These are phyloP conservation scores for Seriola rivoliana DNA, from an alignment of 2,113 vertebrate genomes.

Conservation along the genomic window DNA sequence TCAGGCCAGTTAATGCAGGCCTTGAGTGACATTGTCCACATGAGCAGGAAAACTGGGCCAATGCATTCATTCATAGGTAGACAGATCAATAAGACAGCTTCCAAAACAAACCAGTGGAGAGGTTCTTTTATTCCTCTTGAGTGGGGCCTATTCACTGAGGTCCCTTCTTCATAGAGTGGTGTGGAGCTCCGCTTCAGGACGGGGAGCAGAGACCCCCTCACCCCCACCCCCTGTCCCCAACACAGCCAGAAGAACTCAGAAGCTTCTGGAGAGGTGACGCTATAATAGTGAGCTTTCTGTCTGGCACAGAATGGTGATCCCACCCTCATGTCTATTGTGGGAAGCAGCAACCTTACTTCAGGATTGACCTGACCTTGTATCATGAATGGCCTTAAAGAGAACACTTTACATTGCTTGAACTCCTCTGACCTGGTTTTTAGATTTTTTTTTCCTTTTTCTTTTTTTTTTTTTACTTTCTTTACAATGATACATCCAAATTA, in stretches of 20 bases:
- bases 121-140: conserved; percentile 77
- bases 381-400: conserved; percentile 65
- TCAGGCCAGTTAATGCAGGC: conserved; percentile 71
- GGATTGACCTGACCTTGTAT: conserved; percentile 71
- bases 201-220: conserved; percentile 36
- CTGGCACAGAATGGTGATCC: conserved; percentile 66
- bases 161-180: conserved; percentile 63
- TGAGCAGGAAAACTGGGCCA: conserved; percentile 72
- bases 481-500: conserved; percentile 32
- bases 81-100: conserved; percentile 85
- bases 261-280: conserved; percentile 65
- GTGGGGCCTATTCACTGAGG: conserved; percentile 75
- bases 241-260: conserved; percentile 57
- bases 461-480: background rate
- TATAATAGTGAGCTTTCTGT: conserved; percentile 73
- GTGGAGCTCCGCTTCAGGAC: conserved; percentile 60
- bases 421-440: conserved; percentile 49
- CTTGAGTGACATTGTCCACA: conserved; percentile 79
- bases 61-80: conserved; percentile 77
- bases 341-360: conserved; percentile 50
- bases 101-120: conserved; percentile 85
- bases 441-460: background rate
- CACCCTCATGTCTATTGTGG: conserved; percentile 65
- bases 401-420: conserved; percentile 63
- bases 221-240: conserved; percentile 27